phyloP scores from a whole-genome alignment of 2,888 invertebrate species.

The Luperina nickerlii region DNA sequence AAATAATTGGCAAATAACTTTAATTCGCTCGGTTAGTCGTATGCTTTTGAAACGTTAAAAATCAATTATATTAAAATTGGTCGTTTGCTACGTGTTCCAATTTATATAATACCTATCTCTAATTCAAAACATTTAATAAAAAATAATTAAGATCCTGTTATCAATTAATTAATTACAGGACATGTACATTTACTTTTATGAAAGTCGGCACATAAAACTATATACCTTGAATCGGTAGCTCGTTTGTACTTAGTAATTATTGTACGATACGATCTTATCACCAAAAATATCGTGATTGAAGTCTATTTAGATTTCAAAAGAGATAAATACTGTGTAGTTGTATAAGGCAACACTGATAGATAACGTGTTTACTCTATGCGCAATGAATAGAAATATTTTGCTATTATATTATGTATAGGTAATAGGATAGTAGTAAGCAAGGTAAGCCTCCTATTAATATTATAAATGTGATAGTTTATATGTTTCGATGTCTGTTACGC shows the following conservation, averaged over 20 bases:
- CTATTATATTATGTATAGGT: not conserved
- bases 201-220: conserved; percentile 67
- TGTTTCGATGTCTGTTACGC: not conserved
- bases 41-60: conserved; percentile 3
- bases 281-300: conserved; percentile 68
- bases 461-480: not conserved
- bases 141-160: conserved; percentile 66
- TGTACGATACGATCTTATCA: conserved; percentile 73
- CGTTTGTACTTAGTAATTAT: conserved; percentile 76
- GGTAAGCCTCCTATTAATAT: not conserved
- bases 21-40: not conserved
- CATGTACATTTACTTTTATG: conserved; percentile 55
- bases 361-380: conserved; percentile 46
- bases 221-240: conserved; percentile 72
- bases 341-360: conserved; percentile 60
- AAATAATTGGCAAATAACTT: conserved; percentile 33
- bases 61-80: not conserved
- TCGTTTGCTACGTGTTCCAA: not conserved
- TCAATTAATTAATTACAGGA: conserved; percentile 66
- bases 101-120: conserved; percentile 24
- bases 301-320: conserved; percentile 72
- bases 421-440: not conserved
- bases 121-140: conserved; percentile 44
- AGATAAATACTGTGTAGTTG: conserved; percentile 62
- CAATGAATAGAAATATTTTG: conserved; percentile 49